These are phyloP conservation scores for Capitella teleta DNA, from an alignment of 1,140 invertebrate species.

Conservation along the genomic window DNA sequence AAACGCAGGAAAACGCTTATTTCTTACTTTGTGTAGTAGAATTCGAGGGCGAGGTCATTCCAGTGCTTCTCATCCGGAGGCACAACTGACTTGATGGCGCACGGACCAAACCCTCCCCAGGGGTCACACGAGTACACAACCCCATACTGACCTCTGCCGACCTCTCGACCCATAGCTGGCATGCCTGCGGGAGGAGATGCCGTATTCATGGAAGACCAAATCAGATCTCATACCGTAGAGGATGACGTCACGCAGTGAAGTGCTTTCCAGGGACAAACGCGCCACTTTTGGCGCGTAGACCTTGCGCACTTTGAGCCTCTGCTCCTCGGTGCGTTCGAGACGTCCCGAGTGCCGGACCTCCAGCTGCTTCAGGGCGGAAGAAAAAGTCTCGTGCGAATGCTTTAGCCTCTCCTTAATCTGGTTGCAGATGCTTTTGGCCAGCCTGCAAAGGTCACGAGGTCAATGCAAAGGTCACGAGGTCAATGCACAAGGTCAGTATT, in stretches of 20 bases:
- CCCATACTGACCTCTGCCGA: conserved; percentile 81
- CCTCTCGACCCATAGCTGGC: conserved; percentile 66
- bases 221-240: conserved; percentile 47
- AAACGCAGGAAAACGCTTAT: not conserved
- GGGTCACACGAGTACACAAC: conserved; percentile 76
- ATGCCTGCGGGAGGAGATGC: conserved; percentile 47
- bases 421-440: conserved; percentile 64
- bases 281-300: conserved; percentile 69
- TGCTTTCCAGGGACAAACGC: conserved; percentile 70
- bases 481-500: too few species aligned
- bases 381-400: conserved; percentile 59
- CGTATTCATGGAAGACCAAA: not conserved
- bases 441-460: conserved; percentile 36
- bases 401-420: conserved; percentile 57
- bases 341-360: conserved; percentile 59
- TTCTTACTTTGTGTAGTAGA: conserved; percentile 51
- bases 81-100: conserved; percentile 81
- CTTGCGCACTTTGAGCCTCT: conserved; percentile 56
- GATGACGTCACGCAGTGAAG: conserved; percentile 67
- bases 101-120: conserved; percentile 61
- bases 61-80: conserved; percentile 82
- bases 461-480: too few species aligned
- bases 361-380: conserved; percentile 54
- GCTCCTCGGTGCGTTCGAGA: conserved; percentile 70
- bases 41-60: conserved; percentile 85